A percentile compares a stretch with the other conserved stretches of the same genome.
phyloP scores from a whole-genome alignment of 2,797 vertebrate species.

The Holocentrus rufus region DNA sequence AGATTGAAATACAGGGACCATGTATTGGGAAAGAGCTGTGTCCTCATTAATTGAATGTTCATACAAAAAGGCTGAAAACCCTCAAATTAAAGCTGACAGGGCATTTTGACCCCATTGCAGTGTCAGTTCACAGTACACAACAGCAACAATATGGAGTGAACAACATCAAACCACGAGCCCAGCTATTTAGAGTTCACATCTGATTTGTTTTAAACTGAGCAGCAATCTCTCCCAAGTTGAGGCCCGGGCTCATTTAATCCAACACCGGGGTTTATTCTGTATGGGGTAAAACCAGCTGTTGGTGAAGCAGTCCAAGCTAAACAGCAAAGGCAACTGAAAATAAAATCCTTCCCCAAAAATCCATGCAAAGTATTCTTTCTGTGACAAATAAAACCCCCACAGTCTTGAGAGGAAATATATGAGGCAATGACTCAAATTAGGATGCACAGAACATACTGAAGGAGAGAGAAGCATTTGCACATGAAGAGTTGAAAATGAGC shows the following conservation, averaged over 20 bases:
- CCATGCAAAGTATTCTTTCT: slow-evolving; percentile 41
- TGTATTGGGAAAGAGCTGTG: not conserved
- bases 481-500: slow-evolving; percentile 81
- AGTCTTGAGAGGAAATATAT: slow-evolving; percentile 65
- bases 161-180: not conserved
- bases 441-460: slow-evolving; percentile 75
- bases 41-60: slow-evolving; percentile 6
- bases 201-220: slow-evolving; percentile 26
- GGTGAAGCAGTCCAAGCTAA: slow-evolving; percentile 47
- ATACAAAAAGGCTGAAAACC: slow-evolving; percentile 5
- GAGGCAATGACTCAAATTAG: slow-evolving; percentile 76
- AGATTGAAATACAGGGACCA: not conserved
- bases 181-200: slow-evolving; percentile 4
- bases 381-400: slow-evolving; percentile 62
- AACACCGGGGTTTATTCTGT: slow-evolving; percentile 32
- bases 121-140: not conserved
- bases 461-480: slow-evolving; percentile 77
- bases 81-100: slow-evolving; percentile 15
- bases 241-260: slow-evolving; percentile 26
- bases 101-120: slow-evolving; percentile 15
- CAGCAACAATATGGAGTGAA: not conserved
- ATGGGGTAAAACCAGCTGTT: slow-evolving; percentile 56
- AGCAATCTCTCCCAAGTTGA: slow-evolving; percentile 9
- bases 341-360: slow-evolving; percentile 46
- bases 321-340: slow-evolving; percentile 7